A percentile compares a stretch with the other conserved stretches of the same genome.
These are phyloP conservation scores for Paraescarpia echinospica DNA, from an alignment of 1,140 invertebrate species.

Conservation along the genomic window DNA sequence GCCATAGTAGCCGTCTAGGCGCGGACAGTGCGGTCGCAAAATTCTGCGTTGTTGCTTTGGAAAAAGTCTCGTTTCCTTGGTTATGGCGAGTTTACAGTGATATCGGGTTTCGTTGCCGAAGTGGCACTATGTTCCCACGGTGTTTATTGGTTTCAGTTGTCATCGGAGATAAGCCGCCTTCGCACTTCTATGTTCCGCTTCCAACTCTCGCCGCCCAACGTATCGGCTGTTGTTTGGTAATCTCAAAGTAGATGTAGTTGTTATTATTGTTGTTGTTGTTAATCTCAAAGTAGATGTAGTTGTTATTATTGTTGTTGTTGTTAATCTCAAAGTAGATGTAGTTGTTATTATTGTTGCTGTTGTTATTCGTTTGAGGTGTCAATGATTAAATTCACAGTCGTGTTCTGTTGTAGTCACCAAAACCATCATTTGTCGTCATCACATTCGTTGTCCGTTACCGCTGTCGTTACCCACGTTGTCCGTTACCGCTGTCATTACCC, in stretches of 20 bases:
- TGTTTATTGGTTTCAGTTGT: background rate
- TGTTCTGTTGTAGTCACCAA: background rate
- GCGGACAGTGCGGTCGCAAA: background rate
- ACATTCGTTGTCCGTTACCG: background rate
- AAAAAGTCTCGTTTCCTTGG: background rate
- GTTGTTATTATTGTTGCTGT: background rate
- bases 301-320: background rate
- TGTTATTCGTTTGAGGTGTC: background rate
- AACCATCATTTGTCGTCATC: background rate
- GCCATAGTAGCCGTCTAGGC: background rate
- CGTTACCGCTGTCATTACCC: too few species aligned
- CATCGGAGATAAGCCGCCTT: background rate
- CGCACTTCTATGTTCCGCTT: background rate
- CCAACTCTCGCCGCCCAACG: background rate
- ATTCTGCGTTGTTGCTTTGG: background rate
- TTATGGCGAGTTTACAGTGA: background rate
- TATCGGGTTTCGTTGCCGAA: background rate
- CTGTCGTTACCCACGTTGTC: too few species aligned
- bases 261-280: background rate
- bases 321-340: background rate
- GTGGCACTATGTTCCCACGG: background rate
- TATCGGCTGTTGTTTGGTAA: background rate
- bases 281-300: background rate
- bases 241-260: background rate
- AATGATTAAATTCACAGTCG: background rate